Percentiles rank a stretch among this genome's conserved stretches.
These are phyloP conservation scores for Tiaroga cobitis DNA, from an alignment of 2,797 vertebrate species.

Conservation along the genomic window DNA sequence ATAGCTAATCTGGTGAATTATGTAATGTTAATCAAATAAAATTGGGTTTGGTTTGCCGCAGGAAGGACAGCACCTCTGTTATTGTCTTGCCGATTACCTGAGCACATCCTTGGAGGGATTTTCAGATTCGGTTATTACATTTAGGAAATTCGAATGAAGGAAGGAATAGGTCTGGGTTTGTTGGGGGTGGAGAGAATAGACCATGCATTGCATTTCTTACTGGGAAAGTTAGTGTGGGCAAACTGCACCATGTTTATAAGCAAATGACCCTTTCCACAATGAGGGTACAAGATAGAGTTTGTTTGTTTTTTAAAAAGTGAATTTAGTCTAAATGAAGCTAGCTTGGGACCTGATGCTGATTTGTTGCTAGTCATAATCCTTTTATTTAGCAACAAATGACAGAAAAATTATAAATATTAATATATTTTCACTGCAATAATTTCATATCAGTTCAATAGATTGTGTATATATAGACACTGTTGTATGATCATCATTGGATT, in stretches of 20 bases:
- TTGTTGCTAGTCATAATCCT: no score
- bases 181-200: not conserved
- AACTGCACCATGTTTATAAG: not conserved
- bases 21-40: slow-evolving; percentile 48
- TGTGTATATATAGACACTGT: not conserved
- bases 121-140: slow-evolving; percentile 21
- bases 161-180: not conserved
- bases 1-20: slow-evolving; percentile 44
- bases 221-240: not conserved
- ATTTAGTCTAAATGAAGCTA: not conserved
- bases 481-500: not conserved
- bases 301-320: not conserved
- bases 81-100: slow-evolving; percentile 1
- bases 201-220: not conserved
- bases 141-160: not conserved
- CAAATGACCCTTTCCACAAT: not conserved
- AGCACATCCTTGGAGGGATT: slow-evolving; percentile 30
- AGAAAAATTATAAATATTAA: not conserved
- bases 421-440: not conserved
- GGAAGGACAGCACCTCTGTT: slow-evolving; percentile 23
- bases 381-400: not conserved
- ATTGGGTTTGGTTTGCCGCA: slow-evolving; percentile 35
- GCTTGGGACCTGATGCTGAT: not conserved
- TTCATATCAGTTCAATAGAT: not conserved
- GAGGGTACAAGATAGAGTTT: not conserved